These are phyloP conservation scores for Andricus grossulariae DNA, from an alignment of 1,140 invertebrate species.

Conservation along the genomic window DNA sequence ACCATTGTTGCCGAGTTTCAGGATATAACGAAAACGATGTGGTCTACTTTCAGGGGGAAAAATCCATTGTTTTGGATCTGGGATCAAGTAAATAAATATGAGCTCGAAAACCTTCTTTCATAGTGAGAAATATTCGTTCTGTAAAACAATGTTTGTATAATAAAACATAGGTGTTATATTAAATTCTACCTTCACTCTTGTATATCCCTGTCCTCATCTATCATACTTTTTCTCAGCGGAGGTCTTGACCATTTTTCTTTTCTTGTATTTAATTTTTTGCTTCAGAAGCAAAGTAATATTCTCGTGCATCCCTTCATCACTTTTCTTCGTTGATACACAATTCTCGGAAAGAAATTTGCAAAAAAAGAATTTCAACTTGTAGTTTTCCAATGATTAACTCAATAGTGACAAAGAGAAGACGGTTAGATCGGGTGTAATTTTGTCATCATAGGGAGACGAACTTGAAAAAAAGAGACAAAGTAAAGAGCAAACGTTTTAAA, in stretches of 20 bases:
- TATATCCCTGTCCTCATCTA: conserved; percentile 12
- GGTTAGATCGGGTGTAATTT: no score
- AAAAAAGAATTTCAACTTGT: no score
- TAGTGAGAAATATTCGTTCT: no score
- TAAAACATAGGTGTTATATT: not conserved
- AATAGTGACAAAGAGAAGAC: no score
- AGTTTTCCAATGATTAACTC: no score
- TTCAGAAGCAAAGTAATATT: conserved; percentile 15
- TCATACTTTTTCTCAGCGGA: not conserved
- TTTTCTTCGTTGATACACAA: no score
- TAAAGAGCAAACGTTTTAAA: not conserved
- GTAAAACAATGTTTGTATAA: no score
- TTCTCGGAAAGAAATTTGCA: no score
- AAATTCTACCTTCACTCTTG: not conserved
- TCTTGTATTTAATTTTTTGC: conserved; percentile 18
- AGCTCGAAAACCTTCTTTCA: not conserved
- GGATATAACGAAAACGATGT: not conserved
- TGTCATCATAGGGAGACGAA: conserved; percentile 33
- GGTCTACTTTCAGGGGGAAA: not conserved
- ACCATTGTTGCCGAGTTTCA: conserved; percentile 5
- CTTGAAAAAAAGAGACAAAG: conserved; percentile 13
- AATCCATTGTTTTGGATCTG: not conserved
- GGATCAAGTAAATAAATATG: not conserved
- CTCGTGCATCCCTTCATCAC: not conserved
- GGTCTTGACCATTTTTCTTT: not conserved